Conservation (phyloP, 1,140 invertebrate species). For the Zaprionus davidi region DNA sequence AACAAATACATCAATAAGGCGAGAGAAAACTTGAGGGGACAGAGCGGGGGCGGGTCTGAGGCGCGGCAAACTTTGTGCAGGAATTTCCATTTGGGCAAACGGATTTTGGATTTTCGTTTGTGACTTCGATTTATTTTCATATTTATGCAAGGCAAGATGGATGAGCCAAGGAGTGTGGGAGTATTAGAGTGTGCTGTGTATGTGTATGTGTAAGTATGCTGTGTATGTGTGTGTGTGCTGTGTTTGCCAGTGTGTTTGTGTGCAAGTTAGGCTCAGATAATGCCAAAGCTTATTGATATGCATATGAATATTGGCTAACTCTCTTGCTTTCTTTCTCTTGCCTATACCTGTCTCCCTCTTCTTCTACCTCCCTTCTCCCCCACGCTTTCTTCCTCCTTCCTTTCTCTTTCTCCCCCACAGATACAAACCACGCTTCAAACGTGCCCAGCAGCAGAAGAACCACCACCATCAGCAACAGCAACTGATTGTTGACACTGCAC, state of each 20-base stretch:
- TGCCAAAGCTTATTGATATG: constrained; percentile 41
- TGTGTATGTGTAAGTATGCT: constrained; percentile 23
- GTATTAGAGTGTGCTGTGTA: constrained; percentile 11
- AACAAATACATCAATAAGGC: constrained; percentile 45
- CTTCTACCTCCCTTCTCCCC: too few relatives aligned
- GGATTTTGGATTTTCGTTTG: constrained; percentile 19
- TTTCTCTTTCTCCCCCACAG: constrained; percentile 29
- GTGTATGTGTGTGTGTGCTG: background rate
- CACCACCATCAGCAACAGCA: constrained; percentile 29
- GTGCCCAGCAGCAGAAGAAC: constrained; percentile 29
- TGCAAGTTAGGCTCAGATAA: constrained; percentile 18
- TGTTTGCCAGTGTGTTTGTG: constrained; percentile 14
- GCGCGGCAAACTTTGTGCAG: background rate
- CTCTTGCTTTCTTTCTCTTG: background rate
- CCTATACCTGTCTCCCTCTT: background rate
- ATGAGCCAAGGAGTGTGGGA: constrained; percentile 32
- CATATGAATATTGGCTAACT: constrained; percentile 25
- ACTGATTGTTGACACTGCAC: constrained; percentile 62
- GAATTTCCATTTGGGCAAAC: constrained; percentile 18
- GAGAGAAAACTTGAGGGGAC: background rate
- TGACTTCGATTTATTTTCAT: constrained; percentile 68
- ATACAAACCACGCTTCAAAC: constrained; percentile 54
- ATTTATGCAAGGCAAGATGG: constrained; percentile 61
- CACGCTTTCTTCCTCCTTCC: background rate
- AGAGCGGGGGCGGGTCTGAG: too few relatives aligned